These are phyloP conservation scores for Atopsyche davidsoni DNA, from an alignment of 1,140 invertebrate genomes.

Conservation along the genomic window DNA sequence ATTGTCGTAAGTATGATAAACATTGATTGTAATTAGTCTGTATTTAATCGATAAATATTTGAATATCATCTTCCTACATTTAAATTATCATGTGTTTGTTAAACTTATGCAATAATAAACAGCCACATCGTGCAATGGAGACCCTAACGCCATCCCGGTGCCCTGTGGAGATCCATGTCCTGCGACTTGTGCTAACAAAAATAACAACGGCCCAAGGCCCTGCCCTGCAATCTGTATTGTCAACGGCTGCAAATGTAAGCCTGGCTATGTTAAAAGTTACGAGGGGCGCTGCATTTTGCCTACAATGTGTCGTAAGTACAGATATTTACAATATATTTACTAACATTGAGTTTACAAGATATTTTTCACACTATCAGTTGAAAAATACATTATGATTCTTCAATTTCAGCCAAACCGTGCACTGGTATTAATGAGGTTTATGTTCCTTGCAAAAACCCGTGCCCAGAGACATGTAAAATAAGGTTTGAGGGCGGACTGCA, in stretches of 20 bases:
- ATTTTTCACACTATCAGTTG: neutral
- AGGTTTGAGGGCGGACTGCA: no score
- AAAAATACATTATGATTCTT: neutral
- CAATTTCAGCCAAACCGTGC: neutral
- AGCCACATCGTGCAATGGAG: no score
- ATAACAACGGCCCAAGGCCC: neutral
- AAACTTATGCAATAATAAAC: no score
- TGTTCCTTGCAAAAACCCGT: neutral
- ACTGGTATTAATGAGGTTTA: neutral
- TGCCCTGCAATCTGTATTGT: neutral
- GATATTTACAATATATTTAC: neutral
- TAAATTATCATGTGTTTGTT: no score
- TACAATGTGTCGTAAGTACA: neutral
- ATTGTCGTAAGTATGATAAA: no score
- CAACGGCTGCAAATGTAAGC: neutral
- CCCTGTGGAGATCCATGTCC: conserved; percentile 1
- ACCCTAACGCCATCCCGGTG: neutral
- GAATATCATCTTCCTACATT: no score
- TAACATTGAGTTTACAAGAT: neutral
- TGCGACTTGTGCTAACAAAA: neutral
- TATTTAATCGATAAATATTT: no score
- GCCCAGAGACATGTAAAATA: conserved; percentile 3
- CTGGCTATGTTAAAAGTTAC: neutral
- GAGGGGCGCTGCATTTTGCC: neutral
- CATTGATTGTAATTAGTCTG: no score